A percentile compares a stretch with the other conserved stretches of the same genome.
These are phyloP conservation scores for Calidris pygmaea DNA, from an alignment of 2,113 vertebrate genomes.

Conservation along the genomic window DNA sequence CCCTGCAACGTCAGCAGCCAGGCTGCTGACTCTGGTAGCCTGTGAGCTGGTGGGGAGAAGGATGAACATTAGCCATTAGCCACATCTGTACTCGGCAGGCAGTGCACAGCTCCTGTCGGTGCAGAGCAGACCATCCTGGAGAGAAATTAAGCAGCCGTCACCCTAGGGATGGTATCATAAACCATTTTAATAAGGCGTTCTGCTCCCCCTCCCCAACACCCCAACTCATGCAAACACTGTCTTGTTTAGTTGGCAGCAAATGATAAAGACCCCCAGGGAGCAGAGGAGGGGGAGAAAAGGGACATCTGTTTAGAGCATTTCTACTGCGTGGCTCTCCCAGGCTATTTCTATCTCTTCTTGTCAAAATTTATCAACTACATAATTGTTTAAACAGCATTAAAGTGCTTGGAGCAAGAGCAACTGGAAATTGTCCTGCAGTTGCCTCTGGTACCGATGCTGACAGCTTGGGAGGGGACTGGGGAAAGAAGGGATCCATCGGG, in stretches of 20 bases:
- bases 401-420: conserved; percentile 63
- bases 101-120: accelerated
- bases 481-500: not conserved
- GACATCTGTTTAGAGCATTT: conserved; percentile 69
- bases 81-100: accelerated
- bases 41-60: not conserved
- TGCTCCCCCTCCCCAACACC: not conserved
- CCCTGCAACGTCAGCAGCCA: not conserved
- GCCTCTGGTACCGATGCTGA: conserved; percentile 56
- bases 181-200: conserved; percentile 26
- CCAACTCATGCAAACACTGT: conserved; percentile 13
- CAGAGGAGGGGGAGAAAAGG: conserved; percentile 51
- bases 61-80: accelerated
- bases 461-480: conserved; percentile 35
- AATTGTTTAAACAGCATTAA: conserved; percentile 74
- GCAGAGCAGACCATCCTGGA: not conserved
- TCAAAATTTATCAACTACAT: conserved; percentile 74
- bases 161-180: conserved; percentile 10
- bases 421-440: conserved; percentile 63
- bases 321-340: conserved; percentile 65
- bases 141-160: not conserved
- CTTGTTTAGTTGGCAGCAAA: conserved; percentile 63
- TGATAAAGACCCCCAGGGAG: conserved; percentile 38
- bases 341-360: conserved; percentile 72
- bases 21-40: not conserved